A percentile compares a stretch with the other conserved stretches of the same genome.
Evolutionary conservation across 2,113 vertebrate genomes (phyloP).

Genomic region (Ceyx margarethae): DNA sequence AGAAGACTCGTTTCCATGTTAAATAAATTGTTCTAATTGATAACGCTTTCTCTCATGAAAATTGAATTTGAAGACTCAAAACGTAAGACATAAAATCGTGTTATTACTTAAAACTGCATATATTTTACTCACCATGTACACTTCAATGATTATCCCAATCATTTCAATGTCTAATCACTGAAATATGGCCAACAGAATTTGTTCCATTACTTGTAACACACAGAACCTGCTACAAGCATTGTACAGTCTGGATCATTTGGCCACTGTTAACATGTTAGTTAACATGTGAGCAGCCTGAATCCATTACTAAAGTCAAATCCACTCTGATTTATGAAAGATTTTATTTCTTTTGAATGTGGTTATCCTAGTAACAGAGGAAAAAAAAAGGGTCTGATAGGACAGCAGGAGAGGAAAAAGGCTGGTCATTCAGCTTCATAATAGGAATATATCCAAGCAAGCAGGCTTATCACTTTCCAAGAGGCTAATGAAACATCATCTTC

Average conservation of each 20-base stretch:
- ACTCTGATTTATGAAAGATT: not conserved
- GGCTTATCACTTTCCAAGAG: slow-evolving; percentile 25
- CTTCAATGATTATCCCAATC: not conserved
- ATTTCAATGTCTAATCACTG: not conserved
- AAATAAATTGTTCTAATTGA: not conserved
- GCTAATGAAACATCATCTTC: slow-evolving; percentile 63
- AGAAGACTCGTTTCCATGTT: not conserved
- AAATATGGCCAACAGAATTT: not conserved
- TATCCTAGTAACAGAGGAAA: slow-evolving; percentile 42
- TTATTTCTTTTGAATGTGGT: not conserved
- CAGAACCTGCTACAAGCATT: not conserved
- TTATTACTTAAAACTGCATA: not conserved
- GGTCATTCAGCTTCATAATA: slow-evolving; percentile 24
- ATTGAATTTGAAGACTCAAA: not conserved
- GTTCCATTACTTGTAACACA: not conserved
- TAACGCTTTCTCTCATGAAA: not conserved
- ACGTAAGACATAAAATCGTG: not conserved
- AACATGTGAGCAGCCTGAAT: not conserved
- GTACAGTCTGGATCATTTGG: not conserved
- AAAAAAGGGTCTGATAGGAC: slow-evolving; percentile 42
- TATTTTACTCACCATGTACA: not conserved
- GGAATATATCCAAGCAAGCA: not conserved
- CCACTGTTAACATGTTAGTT: not conserved
- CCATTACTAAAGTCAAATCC: not conserved
- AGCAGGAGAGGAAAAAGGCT: slow-evolving; percentile 28